phyloP scores from a whole-genome alignment of 1,140 invertebrate genomes.

The Augochlora pura region DNA sequence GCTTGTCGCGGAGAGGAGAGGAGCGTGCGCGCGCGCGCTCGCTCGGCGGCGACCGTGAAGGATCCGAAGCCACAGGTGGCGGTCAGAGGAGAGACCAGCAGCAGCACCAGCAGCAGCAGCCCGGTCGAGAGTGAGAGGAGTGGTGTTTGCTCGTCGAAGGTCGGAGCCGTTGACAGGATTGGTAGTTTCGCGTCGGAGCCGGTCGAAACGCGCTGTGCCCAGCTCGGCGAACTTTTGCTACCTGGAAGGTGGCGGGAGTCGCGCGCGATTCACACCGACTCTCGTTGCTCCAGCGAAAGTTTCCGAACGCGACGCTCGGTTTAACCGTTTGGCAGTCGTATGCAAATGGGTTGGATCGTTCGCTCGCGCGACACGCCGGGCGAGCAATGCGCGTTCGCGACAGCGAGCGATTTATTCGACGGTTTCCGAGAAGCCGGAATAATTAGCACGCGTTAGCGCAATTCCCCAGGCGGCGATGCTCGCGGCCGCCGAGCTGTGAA shows the following conservation, averaged over 20 bases:
- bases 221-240: too few species aligned
- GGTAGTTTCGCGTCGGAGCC: neutral
- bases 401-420: slow-evolving; percentile 42
- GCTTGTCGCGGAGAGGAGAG: too few species aligned
- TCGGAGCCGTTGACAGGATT: neutral
- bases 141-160: neutral
- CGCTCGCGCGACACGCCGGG: too few species aligned
- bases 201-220: neutral
- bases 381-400: too few species aligned
- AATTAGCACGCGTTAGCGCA: slow-evolving; percentile 54
- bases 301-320: neutral
- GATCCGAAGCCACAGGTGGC: slow-evolving; percentile 61
- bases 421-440: slow-evolving; percentile 42
- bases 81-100: slow-evolving; percentile 40
- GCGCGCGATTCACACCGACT: too few species aligned
- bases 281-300: neutral
- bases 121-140: too few species aligned
- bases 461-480: slow-evolving; percentile 22
- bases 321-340: neutral
- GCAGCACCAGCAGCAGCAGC: too few species aligned
- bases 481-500: neutral
- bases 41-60: slow-evolving; percentile 51
- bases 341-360: slow-evolving; percentile 18
- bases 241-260: too few species aligned
- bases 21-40: too few species aligned